These are phyloP conservation scores for Caenorhabditis becei DNA, from an alignment of 2,888 invertebrate genomes.

Conservation along the genomic window DNA sequence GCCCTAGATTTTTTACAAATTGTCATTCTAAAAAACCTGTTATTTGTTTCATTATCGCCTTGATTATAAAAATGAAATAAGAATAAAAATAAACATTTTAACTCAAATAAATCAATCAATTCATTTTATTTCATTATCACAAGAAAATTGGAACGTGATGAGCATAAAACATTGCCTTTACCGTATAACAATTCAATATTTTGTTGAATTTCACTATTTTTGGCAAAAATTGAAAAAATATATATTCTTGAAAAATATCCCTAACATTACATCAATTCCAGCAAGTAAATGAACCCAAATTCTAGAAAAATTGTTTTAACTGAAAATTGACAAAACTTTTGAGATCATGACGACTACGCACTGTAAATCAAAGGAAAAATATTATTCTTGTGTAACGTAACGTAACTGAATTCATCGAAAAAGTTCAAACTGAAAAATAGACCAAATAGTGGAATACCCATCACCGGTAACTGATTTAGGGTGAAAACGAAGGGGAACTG, in stretches of 20 bases:
- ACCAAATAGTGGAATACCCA: conserved; percentile 1
- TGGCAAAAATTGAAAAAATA: neutral
- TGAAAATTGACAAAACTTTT: conserved; percentile 33
- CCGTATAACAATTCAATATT: conserved; percentile 25
- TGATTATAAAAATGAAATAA: neutral
- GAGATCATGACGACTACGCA: conserved; percentile 55
- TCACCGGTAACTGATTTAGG: conserved; percentile 20
- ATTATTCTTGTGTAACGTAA: neutral
- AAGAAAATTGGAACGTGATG: conserved; percentile 60
- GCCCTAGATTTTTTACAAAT: neutral
- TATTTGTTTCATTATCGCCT: neutral
- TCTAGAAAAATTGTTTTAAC: conserved; percentile 3
- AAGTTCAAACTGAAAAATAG: neutral
- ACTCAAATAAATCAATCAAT: conserved; percentile 30
- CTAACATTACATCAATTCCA: conserved; percentile 18
- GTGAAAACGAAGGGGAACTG: neutral
- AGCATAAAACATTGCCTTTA: conserved; percentile 48
- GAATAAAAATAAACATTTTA: neutral
- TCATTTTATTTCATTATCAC: conserved; percentile 52
- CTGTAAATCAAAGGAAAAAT: conserved; percentile 4
- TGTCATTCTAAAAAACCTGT: neutral
- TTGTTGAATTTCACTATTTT: neutral
- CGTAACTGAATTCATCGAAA: conserved; percentile 24
- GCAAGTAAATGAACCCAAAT: conserved; percentile 35
- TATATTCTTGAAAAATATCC: neutral